Evolutionary conservation across 1,140 invertebrate species (phyloP).

Genomic region (Saccostrea echinata): DNA sequence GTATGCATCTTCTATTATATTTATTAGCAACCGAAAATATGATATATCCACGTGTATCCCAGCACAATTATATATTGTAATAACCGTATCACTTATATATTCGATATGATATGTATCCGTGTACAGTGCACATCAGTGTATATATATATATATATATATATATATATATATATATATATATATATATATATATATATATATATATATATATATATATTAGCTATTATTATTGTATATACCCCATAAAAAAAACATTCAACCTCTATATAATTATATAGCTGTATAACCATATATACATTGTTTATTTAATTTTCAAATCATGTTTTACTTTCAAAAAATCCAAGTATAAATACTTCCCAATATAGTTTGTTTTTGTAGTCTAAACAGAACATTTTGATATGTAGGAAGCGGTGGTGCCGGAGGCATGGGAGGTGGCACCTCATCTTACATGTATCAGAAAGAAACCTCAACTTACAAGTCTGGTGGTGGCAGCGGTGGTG

Average conservation of each 20-base stretch:
- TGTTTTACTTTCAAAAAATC: too few relatives aligned
- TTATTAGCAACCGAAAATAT: background rate
- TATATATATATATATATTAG: too few relatives aligned
- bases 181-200: too few relatives aligned
- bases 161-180: too few relatives aligned
- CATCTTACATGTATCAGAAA: slow-evolving; percentile 39
- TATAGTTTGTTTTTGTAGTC: too few relatives aligned
- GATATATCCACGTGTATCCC: background rate
- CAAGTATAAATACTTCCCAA: too few relatives aligned
- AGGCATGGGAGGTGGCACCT: slow-evolving; percentile 37
- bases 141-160: too few relatives aligned
- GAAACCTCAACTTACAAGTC: slow-evolving; percentile 52
- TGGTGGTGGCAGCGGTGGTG: slow-evolving; percentile 49
- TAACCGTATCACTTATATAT: background rate
- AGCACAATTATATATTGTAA: background rate
- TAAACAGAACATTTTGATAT: background rate
- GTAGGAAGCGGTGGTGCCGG: slow-evolving; percentile 42
- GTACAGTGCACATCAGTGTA: background rate
- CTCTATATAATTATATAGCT: too few relatives aligned
- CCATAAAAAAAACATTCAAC: too few relatives aligned
- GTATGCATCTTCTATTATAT: background rate
- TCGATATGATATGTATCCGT: background rate
- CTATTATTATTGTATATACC: too few relatives aligned
- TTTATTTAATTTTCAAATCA: too few relatives aligned
- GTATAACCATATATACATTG: too few relatives aligned